Evolutionary conservation across 2,113 vertebrate species (phyloP), one percentile per base, ranked within the genome.

Genomic region (Ardeotis arabs): DNA sequence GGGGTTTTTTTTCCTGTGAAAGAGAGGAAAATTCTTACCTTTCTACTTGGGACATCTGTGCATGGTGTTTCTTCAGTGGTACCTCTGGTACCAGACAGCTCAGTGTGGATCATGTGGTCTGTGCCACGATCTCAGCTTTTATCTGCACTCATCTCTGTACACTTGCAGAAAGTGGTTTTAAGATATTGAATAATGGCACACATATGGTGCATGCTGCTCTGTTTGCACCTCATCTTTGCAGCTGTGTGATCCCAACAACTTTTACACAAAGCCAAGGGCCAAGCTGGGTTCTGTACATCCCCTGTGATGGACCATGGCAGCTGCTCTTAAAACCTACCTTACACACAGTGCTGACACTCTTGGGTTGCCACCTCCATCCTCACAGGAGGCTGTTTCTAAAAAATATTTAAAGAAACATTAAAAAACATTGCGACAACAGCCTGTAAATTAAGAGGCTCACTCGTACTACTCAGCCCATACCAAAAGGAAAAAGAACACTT

Each of bases 91-190:
- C 62, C 27, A 55, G 50, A 33, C 19, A 53, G 6, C 4, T 55
- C 49, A 68, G 2, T 22, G 9, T 12, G 23, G 24, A 72, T 44
- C 16, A 5, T 2, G 14, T 18, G 3, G 33, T 53, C 60, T 19
- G 24, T 44, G 19, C 22, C 56, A 45, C 0, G 5, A 22, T 33
- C 31, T 87, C 62, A 59, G 23, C 5, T 62, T 69, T 74, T 15
- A 27, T 8, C 33, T 39, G 8, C 1, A 1, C 7, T 58, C 0
- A 0, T 29, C 20, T 39, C 62, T 22, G 28, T 19, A 45, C 7
- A 7, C 39, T 53, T 80, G 52, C n/a, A 66, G 44, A 80, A 59
- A 56, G 3, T 2, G 0, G 4, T 12, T 4, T 7, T 12, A 19
- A 12, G 37, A 22, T 19, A n/a, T 10, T 45, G 47, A 44, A 11